Evolutionary conservation across 2,797 vertebrate genomes (phyloP).

Genomic region (Danio albolineatus): DNA sequence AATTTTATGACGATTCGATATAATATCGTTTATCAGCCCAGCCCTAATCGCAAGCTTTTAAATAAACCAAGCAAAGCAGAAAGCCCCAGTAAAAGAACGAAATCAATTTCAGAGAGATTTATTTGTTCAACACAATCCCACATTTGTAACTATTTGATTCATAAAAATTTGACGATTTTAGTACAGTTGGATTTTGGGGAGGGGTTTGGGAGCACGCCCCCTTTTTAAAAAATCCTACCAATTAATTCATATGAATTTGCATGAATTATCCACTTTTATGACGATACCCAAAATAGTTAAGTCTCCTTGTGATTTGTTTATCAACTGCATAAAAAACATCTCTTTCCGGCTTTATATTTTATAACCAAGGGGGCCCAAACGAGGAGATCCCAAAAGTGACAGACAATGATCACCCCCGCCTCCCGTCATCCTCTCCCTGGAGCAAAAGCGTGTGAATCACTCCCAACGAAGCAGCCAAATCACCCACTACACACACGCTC

Average conservation of each 20-base stretch:
- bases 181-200: no score
- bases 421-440: slow-evolving; percentile 15
- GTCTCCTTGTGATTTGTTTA: background rate
- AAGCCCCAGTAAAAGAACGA: background rate
- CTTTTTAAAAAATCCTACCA: no score
- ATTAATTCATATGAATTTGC: no score
- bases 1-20: no score
- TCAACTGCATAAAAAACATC: background rate
- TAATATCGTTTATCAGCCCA: no score
- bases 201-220: no score
- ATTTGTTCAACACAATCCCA: background rate
- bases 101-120: background rate
- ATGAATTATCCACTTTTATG: no score
- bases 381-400: slow-evolving; percentile 27
- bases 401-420: slow-evolving; percentile 6
- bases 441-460: slow-evolving; percentile 63
- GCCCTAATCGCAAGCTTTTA: background rate
- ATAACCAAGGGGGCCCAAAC: background rate
- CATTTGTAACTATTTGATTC: no score
- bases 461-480: slow-evolving; percentile 36
- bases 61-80: background rate
- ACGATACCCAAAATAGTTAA: no score
- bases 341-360: background rate
- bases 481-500: slow-evolving; percentile 62
- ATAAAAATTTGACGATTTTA: no score